phyloP scores from a whole-genome alignment of 64 coral and sea anemone genomes.

The Acropora tenuis region DNA sequence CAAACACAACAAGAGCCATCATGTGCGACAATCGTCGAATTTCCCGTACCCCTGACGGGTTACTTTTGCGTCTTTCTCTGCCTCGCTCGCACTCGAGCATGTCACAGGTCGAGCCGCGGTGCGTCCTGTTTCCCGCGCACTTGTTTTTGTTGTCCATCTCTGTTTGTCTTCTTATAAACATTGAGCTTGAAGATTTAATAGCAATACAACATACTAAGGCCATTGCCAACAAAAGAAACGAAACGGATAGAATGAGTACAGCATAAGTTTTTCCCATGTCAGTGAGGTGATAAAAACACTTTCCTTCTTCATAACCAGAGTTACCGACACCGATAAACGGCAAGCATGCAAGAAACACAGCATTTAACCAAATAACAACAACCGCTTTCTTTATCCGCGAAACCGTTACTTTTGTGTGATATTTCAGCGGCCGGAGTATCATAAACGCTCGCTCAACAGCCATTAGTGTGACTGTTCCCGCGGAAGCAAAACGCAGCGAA shows the following conservation, averaged over 20 bases:
- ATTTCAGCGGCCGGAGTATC: constrained; percentile 74
- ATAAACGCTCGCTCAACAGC: constrained; percentile 76
- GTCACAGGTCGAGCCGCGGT: neutral
- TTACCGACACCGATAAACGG: constrained; percentile 68
- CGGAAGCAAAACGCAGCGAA: constrained; percentile 85
- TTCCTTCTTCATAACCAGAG: constrained; percentile 63
- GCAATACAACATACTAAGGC: constrained; percentile 79
- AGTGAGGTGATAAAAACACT: constrained; percentile 83
- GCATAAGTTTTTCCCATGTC: constrained; percentile 70
- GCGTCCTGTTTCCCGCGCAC: neutral
- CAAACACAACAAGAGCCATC: constrained; percentile 86
- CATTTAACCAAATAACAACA: constrained; percentile 67
- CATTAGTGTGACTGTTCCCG: constrained; percentile 83
- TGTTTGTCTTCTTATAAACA: constrained; percentile 79
- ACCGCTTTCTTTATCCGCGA: constrained; percentile 65
- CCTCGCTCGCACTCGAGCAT: neutral
- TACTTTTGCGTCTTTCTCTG: constrained; percentile 9
- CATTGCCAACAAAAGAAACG: constrained; percentile 66
- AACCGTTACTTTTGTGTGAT: constrained; percentile 82
- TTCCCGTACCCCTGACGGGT: constrained; percentile 60
- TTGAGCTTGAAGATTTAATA: constrained; percentile 63
- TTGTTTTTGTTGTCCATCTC: constrained; percentile 45
- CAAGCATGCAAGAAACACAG: constrained; percentile 59
- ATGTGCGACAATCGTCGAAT: constrained; percentile 72
- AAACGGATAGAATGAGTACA: constrained; percentile 54